Percentiles rank a stretch among this genome's conserved stretches.
phyloP scores from a whole-genome alignment of 2,113 vertebrate genomes.

The Alligator sinensis region DNA sequence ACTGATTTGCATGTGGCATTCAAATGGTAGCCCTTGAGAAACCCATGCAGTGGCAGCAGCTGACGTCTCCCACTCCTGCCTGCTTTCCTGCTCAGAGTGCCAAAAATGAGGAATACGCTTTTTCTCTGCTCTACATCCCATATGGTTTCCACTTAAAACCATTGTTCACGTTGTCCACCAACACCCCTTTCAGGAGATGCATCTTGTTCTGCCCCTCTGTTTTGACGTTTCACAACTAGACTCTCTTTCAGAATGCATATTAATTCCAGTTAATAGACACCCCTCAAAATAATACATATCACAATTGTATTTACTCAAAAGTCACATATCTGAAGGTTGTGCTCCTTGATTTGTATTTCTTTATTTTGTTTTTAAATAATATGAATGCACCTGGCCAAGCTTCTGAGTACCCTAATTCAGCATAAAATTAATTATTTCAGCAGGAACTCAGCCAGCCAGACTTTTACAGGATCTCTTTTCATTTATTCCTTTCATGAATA shows the following conservation, averaged over 20 bases:
- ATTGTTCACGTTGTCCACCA: not conserved
- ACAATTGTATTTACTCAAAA: not conserved
- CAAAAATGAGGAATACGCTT: too few species aligned
- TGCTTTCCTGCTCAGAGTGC: too few species aligned
- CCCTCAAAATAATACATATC: not conserved
- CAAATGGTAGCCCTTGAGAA: too few species aligned
- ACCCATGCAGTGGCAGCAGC: too few species aligned
- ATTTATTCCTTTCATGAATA: not conserved
- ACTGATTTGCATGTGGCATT: too few species aligned
- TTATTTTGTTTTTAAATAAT: not conserved
- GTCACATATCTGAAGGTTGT: accelerated
- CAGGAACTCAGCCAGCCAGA: not conserved
- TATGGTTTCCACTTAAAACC: slow-evolving; percentile 7
- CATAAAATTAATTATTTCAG: not conserved
- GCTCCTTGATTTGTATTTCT: not conserved
- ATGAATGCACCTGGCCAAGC: not conserved
- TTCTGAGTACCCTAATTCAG: not conserved
- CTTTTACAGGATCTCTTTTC: not conserved
- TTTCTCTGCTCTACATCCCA: slow-evolving; percentile 3
- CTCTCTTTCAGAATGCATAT: not conserved
- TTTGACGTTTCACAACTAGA: not conserved
- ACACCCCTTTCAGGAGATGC: not conserved
- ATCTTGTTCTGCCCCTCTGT: not conserved
- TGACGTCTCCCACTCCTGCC: too few species aligned
- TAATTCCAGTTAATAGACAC: accelerated